Evolutionary conservation across 2,888 invertebrate genomes (phyloP).

Genomic region (Anodontia alba): DNA sequence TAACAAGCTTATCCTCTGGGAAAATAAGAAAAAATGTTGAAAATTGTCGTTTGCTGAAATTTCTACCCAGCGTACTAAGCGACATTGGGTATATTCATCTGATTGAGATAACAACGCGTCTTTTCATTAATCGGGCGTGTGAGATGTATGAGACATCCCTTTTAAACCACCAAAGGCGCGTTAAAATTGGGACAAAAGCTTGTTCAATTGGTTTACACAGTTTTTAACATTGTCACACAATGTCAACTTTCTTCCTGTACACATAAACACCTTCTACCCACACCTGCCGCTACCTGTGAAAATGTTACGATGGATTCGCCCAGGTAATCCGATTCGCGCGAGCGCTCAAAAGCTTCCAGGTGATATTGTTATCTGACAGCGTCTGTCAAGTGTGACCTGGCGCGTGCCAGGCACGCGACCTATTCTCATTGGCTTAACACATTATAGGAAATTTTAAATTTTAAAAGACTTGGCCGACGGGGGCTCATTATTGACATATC

Average conservation of each 20-base stretch:
- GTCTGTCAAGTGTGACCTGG: conserved; percentile 6
- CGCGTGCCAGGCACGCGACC: conserved; percentile 53
- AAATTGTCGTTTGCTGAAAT: no score
- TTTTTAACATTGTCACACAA: not conserved
- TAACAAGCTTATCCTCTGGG: no score
- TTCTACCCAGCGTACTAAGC: no score
- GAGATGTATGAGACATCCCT: not conserved
- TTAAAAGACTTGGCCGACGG: not conserved
- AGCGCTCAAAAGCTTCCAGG: not conserved
- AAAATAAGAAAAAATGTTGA: no score
- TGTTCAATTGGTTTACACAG: not conserved
- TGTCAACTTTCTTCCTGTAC: not conserved
- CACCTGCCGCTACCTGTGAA: conserved; percentile 9
- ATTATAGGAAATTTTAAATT: not conserved
- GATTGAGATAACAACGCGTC: no score
- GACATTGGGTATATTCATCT: no score
- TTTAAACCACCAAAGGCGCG: not conserved
- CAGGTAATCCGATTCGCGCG: conserved; percentile 5
- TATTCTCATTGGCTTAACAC: not conserved
- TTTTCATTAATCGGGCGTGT: no score
- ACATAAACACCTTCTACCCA: not conserved
- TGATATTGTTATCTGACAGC: conserved; percentile 19
- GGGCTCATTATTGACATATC: not conserved
- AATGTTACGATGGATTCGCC: not conserved
- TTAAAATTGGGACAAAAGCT: not conserved